These are phyloP conservation scores for Indicator maculatus DNA, from an alignment of 2,113 vertebrate species.

Conservation along the genomic window DNA sequence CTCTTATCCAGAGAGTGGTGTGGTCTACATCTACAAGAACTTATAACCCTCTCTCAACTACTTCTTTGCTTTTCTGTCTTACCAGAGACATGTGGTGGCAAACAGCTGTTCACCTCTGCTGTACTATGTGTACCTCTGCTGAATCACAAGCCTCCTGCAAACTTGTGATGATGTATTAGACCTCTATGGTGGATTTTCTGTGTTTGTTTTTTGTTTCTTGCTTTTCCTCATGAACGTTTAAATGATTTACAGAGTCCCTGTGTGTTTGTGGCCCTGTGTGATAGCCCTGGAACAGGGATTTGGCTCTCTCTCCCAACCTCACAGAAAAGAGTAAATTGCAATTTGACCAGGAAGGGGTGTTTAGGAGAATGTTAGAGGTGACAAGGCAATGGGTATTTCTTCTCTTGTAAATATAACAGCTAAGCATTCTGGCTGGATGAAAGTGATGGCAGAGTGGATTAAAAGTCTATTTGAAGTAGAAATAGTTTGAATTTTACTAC, in stretches of 20 bases:
- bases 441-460: background rate
- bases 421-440: background rate
- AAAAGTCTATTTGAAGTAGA: background rate
- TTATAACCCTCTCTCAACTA: background rate
- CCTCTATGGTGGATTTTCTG: background rate
- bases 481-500: background rate
- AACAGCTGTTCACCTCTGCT: background rate
- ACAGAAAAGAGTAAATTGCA: background rate
- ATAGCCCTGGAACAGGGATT: fast-evolving
- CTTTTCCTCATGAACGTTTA: background rate
- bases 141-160: background rate
- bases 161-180: background rate
- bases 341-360: background rate
- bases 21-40: background rate
- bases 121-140: background rate
- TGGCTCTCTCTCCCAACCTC: background rate
- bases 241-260: background rate
- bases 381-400: background rate
- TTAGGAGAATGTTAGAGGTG: fast-evolving
- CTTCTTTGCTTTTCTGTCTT: background rate
- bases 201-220: background rate
- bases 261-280: fast-evolving
- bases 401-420: background rate
- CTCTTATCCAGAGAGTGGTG: background rate
- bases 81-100: fast-evolving